These are phyloP conservation scores for Mesoclemmys tuberculata DNA, from an alignment of 2,113 vertebrate species.

Conservation along the genomic window DNA sequence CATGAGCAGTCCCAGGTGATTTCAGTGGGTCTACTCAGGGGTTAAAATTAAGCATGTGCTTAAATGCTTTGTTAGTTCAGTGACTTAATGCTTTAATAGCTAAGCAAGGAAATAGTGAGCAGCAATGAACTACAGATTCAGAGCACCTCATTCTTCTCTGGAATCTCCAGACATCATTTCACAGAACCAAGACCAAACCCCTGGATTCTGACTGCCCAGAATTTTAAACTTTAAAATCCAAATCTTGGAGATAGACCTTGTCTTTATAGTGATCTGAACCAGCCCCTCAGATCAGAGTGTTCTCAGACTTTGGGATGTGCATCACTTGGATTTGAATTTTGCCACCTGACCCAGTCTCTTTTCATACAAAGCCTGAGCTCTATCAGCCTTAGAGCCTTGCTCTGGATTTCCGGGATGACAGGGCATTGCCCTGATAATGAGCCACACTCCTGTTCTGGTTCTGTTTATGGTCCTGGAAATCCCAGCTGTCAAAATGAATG, in stretches of 20 bases:
- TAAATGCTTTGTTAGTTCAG: neutral
- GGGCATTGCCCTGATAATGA: neutral
- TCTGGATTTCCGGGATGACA: accelerated
- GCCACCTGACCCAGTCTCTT: neutral
- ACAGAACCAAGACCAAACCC: neutral
- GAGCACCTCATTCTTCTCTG: neutral
- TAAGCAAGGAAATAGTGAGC: neutral
- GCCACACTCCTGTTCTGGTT: neutral
- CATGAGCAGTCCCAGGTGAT: accelerated
- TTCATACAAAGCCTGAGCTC: neutral
- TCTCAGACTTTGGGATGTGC: neutral
- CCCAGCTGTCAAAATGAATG: neutral
- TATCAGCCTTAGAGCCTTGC: accelerated
- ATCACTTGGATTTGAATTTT: neutral
- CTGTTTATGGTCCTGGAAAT: neutral
- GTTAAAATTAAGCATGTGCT: neutral
- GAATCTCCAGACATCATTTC: neutral
- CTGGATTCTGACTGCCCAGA: neutral
- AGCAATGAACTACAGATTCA: neutral
- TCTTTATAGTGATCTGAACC: neutral
- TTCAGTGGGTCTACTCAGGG: neutral
- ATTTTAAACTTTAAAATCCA: neutral
- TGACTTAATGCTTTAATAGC: neutral
- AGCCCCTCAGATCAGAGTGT: accelerated
- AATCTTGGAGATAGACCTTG: neutral